Evolutionary conservation across 2,797 vertebrate species (phyloP).

Genomic region (Amblyopsis hoosieri): DNA sequence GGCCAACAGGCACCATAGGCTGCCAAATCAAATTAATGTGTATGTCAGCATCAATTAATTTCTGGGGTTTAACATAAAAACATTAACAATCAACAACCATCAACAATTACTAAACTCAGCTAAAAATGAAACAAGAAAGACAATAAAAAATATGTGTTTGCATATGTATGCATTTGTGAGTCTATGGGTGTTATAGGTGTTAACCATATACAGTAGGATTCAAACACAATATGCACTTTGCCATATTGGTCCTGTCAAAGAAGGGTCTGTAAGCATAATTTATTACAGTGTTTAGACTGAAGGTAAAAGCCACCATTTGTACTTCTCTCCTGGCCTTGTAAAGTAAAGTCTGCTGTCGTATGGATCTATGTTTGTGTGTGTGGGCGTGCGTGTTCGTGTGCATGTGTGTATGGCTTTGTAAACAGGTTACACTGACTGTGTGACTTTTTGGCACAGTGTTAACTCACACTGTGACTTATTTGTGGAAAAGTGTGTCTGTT

Average conservation of each 20-base stretch:
- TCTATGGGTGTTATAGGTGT: slow-evolving; percentile 7
- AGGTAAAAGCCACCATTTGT: slow-evolving; percentile 30
- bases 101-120: slow-evolving; percentile 17
- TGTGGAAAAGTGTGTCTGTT: slow-evolving; percentile 54
- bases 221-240: slow-evolving; percentile 11
- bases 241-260: slow-evolving; percentile 16
- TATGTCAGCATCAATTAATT: slow-evolving; percentile 46
- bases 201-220: slow-evolving; percentile 11
- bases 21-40: slow-evolving; percentile 25
- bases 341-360: slow-evolving; percentile 57
- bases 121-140: slow-evolving; percentile 21
- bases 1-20: no score
- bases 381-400: slow-evolving; percentile 1
- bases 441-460: slow-evolving; percentile 25
- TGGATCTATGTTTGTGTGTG: slow-evolving; percentile 33
- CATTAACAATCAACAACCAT: slow-evolving; percentile 43
- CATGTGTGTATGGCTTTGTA: slow-evolving; percentile 9
- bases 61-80: slow-evolving; percentile 40
- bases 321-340: slow-evolving; percentile 52
- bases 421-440: slow-evolving; percentile 29
- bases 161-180: not conserved
- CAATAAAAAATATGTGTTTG: slow-evolving; percentile 25
- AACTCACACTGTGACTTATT: slow-evolving; percentile 44
- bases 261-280: slow-evolving; percentile 23
- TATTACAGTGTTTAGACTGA: slow-evolving; percentile 33